Evolutionary conservation across 2,888 invertebrate species (phyloP).

Genomic region (Melinaea menophilus): DNA sequence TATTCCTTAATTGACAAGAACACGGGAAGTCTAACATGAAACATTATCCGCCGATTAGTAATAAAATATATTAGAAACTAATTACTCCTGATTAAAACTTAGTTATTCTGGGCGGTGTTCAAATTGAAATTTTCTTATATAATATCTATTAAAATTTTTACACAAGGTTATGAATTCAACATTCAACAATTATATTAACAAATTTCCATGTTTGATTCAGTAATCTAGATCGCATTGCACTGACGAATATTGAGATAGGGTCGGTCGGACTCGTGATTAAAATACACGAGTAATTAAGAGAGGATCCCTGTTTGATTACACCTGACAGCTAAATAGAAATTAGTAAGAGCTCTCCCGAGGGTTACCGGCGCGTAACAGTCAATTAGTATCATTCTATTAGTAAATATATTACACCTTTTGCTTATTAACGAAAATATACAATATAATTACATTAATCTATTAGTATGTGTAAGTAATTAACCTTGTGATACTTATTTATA

Average conservation of each 20-base stretch:
- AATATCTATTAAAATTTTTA: too few relatives aligned
- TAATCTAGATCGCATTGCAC: slow-evolving; percentile 10
- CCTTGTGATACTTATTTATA: too few relatives aligned
- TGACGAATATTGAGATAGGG: slow-evolving; percentile 10
- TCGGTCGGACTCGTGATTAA: slow-evolving; percentile 4
- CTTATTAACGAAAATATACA: background rate
- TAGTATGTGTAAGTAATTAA: too few relatives aligned
- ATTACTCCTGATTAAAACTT: too few relatives aligned
- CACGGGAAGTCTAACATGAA: too few relatives aligned
- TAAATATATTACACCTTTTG: background rate
- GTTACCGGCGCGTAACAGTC: background rate
- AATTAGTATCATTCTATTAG: background rate
- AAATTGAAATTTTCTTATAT: too few relatives aligned
- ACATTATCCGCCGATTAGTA: too few relatives aligned
- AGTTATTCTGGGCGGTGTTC: too few relatives aligned
- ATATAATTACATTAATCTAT: too few relatives aligned
- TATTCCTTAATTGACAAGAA: too few relatives aligned
- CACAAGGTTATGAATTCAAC: too few relatives aligned
- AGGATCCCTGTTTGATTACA: slow-evolving; percentile 1
- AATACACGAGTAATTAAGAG: slow-evolving; percentile 14
- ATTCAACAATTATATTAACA: background rate
- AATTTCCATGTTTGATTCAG: background rate
- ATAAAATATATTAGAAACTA: too few relatives aligned
- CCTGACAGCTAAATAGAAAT: slow-evolving; percentile 5
- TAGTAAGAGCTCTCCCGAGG: background rate